Base-by-base conservation (phyloP, 2,888 invertebrate species). In the Colletes collaris region DNA sequence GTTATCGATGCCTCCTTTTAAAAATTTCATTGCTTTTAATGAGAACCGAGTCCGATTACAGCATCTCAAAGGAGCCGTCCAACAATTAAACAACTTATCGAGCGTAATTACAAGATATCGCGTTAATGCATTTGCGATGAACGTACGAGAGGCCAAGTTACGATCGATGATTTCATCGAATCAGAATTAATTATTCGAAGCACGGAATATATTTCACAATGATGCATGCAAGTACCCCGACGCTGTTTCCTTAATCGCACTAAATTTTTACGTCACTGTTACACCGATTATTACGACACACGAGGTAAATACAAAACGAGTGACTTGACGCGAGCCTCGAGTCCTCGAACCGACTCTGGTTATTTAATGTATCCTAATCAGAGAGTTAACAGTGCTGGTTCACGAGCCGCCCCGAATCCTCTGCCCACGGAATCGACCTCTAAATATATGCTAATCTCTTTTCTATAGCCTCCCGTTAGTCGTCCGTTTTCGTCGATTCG, bases 301-400 rank as follows among this genome's bases (percentile, higher is more conserved):
- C 37, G 49, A 65, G 27, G 27, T 37, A 68, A 35, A 53, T 70
- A 52, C 35, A 35, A 68, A 68, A 46, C 46, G 11, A 56, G 13
- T 27, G 71, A 70, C 3, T 59, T 44, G 62, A 67, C 10, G 8
- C 19, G 70, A 37, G 11, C 6, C 59, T 11, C 10, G 40, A 46
- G 40, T 35, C 50, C 53, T 65, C 55, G 46, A 50, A 40, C 2
- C 35, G 46, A 58, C 19, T 68, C n/a, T 37, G 40, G 37, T 76
- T 72, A 76, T 70, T 49, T 46, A 74, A 73, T 52, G 70, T 44
- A 59, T 68, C 27, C 4, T 82, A 84, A 84, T 85, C 56, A 44
- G 13, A 81, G 19, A 35, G 53, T 46, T 56, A 60, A 63, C 19
- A 56, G 37, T 13, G 35, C 62, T 40, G 27, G 11, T 27, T 50